Evolutionary conservation across 2,888 invertebrate species (phyloP).

Genomic region (Cephus rjabovi): DNA sequence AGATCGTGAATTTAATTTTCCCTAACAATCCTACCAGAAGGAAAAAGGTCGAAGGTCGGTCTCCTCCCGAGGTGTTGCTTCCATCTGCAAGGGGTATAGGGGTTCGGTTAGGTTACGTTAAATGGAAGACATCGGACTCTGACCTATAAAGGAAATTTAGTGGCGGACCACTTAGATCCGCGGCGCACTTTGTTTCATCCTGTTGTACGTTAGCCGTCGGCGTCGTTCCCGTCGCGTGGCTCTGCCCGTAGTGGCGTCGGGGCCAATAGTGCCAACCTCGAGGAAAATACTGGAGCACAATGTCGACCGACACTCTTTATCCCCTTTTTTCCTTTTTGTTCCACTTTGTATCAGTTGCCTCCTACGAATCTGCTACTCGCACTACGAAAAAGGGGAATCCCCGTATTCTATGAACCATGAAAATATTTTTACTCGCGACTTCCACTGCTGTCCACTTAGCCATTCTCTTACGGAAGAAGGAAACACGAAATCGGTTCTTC

Average conservation of each 20-base stretch:
- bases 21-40: background rate
- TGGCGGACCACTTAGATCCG: conserved; percentile 16
- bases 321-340: background rate
- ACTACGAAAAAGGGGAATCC: background rate
- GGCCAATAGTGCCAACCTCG: background rate
- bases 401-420: background rate
- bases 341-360: background rate
- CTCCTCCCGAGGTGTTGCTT: background rate
- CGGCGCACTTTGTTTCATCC: background rate
- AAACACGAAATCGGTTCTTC: background rate
- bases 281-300: background rate
- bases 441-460: background rate
- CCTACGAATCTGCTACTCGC: background rate
- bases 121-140: conserved; percentile 19
- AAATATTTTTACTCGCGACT: background rate
- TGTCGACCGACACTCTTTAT: background rate
- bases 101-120: conserved; percentile 10
- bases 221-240: background rate
- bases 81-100: background rate
- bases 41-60: background rate
- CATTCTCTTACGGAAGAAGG: background rate
- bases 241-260: background rate
- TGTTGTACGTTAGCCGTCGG: background rate
- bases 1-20: background rate
- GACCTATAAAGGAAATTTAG: conserved; percentile 25